Percentiles rank a stretch among this genome's conserved stretches.
Evolutionary conservation across 2,113 vertebrate genomes (phyloP).

Genomic region (Sphyrna mokarran): DNA sequence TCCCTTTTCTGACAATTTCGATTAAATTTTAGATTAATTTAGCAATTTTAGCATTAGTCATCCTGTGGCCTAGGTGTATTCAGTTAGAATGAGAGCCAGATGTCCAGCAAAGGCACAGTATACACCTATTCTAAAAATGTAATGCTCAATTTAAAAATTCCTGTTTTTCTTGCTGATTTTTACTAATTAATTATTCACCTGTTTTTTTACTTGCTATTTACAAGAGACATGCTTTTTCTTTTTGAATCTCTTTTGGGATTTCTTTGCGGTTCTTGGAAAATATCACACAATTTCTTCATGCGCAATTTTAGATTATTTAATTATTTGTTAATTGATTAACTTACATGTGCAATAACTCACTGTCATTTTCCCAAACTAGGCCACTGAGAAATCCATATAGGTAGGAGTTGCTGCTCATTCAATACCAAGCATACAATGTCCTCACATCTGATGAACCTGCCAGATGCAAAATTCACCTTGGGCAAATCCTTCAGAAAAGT

Average conservation of each 20-base stretch:
- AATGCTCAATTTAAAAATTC: background rate
- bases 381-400: background rate
- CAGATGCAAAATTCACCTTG: background rate
- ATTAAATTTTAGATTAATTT: constrained; percentile 29
- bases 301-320: background rate
- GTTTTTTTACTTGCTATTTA: background rate
- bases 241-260: background rate
- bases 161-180: background rate
- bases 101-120: background rate
- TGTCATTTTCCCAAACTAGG: background rate
- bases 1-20: constrained; percentile 27
- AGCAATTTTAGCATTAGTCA: background rate
- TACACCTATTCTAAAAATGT: background rate
- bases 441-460: background rate
- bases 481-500: background rate
- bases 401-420: background rate
- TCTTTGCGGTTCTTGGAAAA: background rate
- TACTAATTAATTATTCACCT: background rate
- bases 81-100: background rate
- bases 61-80: background rate
- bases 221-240: background rate
- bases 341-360: background rate
- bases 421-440: too few species aligned
- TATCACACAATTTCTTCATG: background rate
- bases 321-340: background rate